phyloP scores from a whole-genome alignment of 2,113 vertebrate species.

The Callithrix jacchus region DNA sequence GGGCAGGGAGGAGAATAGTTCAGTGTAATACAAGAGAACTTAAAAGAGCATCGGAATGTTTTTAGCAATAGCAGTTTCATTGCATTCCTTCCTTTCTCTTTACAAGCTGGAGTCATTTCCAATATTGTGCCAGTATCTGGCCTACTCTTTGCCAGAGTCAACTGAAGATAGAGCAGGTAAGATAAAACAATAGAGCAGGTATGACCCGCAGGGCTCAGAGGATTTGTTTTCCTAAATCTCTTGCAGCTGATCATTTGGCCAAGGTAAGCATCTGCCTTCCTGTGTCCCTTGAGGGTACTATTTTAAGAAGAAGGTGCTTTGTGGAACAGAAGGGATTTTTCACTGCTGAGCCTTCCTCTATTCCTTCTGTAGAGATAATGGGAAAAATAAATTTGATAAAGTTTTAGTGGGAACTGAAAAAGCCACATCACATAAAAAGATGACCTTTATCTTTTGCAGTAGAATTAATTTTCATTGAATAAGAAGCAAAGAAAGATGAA shows the following conservation, averaged over 20 bases:
- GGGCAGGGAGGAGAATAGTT: neutral
- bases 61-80: neutral
- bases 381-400: constrained; percentile 24
- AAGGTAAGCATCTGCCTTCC: neutral
- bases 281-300: neutral
- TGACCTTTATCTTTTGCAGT: constrained; percentile 39
- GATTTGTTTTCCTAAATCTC: constrained; percentile 61
- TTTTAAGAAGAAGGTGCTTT: constrained; percentile 42
- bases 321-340: constrained; percentile 1
- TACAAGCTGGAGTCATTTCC: constrained; percentile 2
- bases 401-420: constrained; percentile 25
- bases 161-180: neutral
- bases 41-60: neutral
- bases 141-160: neutral
- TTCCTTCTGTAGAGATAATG: neutral
- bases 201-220: neutral
- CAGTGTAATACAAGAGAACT: neutral
- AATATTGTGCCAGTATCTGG: neutral
- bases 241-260: constrained; percentile 19
- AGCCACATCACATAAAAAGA: neutral
- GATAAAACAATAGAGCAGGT: neutral
- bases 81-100: constrained; percentile 8
- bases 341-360: neutral
- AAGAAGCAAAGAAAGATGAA: constrained; percentile 34
- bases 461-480: constrained; percentile 55